These are phyloP conservation scores for Mus caroli DNA, from an alignment of 2,797 vertebrate species.

Conservation along the genomic window DNA sequence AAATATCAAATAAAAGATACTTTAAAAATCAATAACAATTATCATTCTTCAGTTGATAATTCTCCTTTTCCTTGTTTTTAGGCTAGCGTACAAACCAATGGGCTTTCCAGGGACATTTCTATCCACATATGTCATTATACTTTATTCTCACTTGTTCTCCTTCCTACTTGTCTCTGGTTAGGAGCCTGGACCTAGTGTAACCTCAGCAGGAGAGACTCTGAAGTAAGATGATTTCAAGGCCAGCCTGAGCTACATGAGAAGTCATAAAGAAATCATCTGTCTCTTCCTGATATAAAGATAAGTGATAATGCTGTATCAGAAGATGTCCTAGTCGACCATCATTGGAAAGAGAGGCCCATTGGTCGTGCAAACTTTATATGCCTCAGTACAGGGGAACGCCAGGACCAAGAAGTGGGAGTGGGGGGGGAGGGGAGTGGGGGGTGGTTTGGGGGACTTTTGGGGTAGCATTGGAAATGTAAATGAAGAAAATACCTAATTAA, in stretches of 20 bases:
- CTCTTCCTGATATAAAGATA: not conserved
- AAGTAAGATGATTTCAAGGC: not conserved
- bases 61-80: not conserved
- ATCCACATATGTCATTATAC: not conserved
- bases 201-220: not conserved
- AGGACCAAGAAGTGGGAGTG: too few species aligned
- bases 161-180: not conserved
- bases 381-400: too few species aligned
- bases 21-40: not conserved
- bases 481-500: too few species aligned
- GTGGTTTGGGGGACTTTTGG: too few species aligned
- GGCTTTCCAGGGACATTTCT: too few species aligned
- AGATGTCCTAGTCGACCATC: too few species aligned
- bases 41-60: not conserved
- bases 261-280: not conserved
- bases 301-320: not conserved
- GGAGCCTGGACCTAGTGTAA: not conserved
- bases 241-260: not conserved
- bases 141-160: not conserved
- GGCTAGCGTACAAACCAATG: not conserved
- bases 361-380: too few species aligned
- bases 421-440: too few species aligned
- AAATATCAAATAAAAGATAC: not conserved
- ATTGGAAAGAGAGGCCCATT: too few species aligned
- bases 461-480: too few species aligned